Evolutionary conservation across 2,888 invertebrate genomes (phyloP).

Genomic region (Phorcus lineatus): DNA sequence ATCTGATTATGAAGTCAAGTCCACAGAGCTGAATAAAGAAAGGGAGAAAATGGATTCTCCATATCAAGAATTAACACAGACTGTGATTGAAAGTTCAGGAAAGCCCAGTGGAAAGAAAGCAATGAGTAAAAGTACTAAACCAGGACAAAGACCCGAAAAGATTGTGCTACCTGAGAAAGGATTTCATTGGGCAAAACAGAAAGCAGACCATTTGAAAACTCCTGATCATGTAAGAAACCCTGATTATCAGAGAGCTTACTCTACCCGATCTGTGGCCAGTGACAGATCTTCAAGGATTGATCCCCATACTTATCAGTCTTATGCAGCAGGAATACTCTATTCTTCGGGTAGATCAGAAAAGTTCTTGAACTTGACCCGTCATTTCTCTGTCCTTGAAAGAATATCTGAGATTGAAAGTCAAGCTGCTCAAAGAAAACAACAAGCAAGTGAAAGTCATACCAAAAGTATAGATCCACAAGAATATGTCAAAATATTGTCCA

Average conservation of each 20-base stretch:
- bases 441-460: neutral
- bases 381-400: slow-evolving; percentile 89
- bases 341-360: slow-evolving; percentile 84
- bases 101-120: slow-evolving; percentile 11
- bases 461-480: slow-evolving; percentile 24
- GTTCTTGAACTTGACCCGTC: slow-evolving; percentile 89
- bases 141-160: neutral
- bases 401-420: slow-evolving; percentile 80
- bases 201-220: slow-evolving; percentile 10
- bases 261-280: slow-evolving; percentile 61
- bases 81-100: neutral
- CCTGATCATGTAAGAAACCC: slow-evolving; percentile 1
- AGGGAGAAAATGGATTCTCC: neutral
- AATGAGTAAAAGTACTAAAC: neutral
- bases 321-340: slow-evolving; percentile 77
- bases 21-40: neutral
- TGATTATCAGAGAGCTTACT: slow-evolving; percentile 28
- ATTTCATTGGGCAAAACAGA: slow-evolving; percentile 14
- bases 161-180: slow-evolving; percentile 25
- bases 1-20: neutral
- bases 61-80: neutral
- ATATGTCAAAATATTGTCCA: slow-evolving; percentile 21
- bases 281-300: slow-evolving; percentile 68
- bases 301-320: slow-evolving; percentile 71
- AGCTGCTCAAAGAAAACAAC: slow-evolving; percentile 5